Base-by-base conservation (phyloP, 2,888 invertebrate genomes). In the Microchrysa polita region DNA sequence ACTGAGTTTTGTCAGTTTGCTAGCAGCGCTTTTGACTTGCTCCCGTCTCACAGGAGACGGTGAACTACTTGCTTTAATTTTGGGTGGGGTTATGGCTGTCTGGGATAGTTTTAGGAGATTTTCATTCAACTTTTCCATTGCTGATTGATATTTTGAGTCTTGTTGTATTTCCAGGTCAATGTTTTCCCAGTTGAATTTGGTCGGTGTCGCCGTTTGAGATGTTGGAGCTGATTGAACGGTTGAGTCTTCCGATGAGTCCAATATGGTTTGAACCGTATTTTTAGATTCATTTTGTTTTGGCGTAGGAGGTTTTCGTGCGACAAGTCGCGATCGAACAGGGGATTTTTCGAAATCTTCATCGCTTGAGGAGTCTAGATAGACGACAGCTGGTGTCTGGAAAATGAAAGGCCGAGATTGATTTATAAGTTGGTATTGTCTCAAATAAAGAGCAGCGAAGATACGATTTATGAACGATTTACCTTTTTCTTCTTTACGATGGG, bases 121-220 rank as follows among this genome's bases (percentile, higher is more conserved):
- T 22, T 79, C 79, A 72, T 82, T 81, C 4, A 83, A 78, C 40
- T 79, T 80, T 1, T 80, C 78, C 48, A 81, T 69, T 0, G 83
- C 81, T 1, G 77, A 78, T 67, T 81, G 79, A 74, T 83, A 83
- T 1, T 76, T 75, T 5, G 76, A 74, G 79, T 82, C 80, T 59
- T 79, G 77, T 40, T 78, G 74, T 1, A 82, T 76, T 2, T 78
- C 57, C 20, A 80, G 78, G 73, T 82, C 81, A 10, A 82, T 79
- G 59, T 80, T 80, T 72, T 80, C 78, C 34, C 82, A 80, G 75
- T 20, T 55, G 40, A 40, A 69, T 69, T 69, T 69, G 16, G 7
- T 10, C 1, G 69, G 69, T n/a, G 69, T 55, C 12, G 20, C 20
- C 14, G 40, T 2, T 63, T 18, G 5, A 5, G 40, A 9, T 14